Evolutionary conservation across 2,888 invertebrate genomes (phyloP).

Genomic region (Apamea monoglypha): DNA sequence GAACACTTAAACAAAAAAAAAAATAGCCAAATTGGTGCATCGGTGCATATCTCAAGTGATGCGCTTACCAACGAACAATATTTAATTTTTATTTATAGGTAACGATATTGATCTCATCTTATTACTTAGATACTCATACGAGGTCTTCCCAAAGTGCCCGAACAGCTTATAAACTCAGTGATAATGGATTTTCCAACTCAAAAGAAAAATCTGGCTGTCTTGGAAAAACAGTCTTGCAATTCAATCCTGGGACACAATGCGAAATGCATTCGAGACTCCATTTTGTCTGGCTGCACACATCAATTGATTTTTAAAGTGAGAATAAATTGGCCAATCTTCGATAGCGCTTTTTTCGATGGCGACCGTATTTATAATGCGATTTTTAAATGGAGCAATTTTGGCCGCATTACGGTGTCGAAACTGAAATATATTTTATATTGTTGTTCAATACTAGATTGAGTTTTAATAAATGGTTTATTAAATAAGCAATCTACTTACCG

Average conservation of each 20-base stretch:
- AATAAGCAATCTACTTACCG: not conserved
- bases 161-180: constrained; percentile 16
- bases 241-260: constrained; percentile 58
- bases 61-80: not conserved
- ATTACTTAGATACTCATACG: not conserved
- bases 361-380: constrained; percentile 32
- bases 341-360: constrained; percentile 49
- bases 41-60: too few species aligned
- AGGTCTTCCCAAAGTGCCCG: constrained; percentile 7
- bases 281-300: constrained; percentile 63
- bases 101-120: not conserved
- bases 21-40: too few species aligned
- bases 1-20: not conserved
- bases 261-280: constrained; percentile 60
- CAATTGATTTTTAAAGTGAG: constrained; percentile 66
- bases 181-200: constrained; percentile 44
- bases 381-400: constrained; percentile 44
- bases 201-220: constrained; percentile 44
- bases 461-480: not conserved
- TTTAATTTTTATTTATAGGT: not conserved
- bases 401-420: constrained; percentile 3
- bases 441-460: not conserved
- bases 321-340: constrained; percentile 65
- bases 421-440: constrained; percentile 15
- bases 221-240: constrained; percentile 58